Percentiles rank a stretch among this genome's conserved stretches.
Conservation (phyloP, 2,888 invertebrate species). For the Drosophila conformis region DNA sequence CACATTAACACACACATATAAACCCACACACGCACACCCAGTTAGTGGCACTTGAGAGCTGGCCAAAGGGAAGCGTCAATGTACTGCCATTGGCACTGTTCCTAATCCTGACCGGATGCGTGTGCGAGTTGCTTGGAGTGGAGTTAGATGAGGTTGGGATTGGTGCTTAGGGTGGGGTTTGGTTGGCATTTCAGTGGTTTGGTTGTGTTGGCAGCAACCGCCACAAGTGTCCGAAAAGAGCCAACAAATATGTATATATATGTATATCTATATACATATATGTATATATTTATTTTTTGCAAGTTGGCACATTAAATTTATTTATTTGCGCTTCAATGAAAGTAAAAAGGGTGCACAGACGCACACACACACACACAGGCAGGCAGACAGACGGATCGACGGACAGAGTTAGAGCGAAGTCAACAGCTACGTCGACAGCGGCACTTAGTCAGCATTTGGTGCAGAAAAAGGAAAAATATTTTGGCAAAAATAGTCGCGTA, state of each 20-base stretch:
- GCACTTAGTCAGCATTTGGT: conserved; percentile 75
- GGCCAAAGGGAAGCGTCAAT: conserved; percentile 30
- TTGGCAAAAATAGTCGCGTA: conserved; percentile 65
- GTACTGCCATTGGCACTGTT: conserved; percentile 22
- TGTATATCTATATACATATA: neutral
- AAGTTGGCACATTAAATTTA: conserved; percentile 61
- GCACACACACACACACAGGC: neutral
- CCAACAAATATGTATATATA: conserved; percentile 18
- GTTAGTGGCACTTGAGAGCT: conserved; percentile 17
- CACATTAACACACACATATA: conserved; percentile 12
- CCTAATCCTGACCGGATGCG: conserved; percentile 40
- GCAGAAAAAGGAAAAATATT: conserved; percentile 51
- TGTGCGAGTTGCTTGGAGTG: neutral
- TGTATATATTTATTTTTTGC: conserved; percentile 29
- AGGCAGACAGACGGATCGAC: neutral
- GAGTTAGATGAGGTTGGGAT: neutral
- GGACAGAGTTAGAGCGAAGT: conserved; percentile 9
- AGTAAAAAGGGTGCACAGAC: conserved; percentile 56
- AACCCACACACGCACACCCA: neutral
- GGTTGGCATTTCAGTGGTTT: neutral
- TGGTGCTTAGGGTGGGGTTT: neutral
- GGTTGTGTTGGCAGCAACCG: conserved; percentile 18
- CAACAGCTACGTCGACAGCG: conserved; percentile 37
- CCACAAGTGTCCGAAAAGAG: conserved; percentile 45
- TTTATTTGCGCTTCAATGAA: conserved; percentile 62